Conservation (phyloP, 1,140 invertebrate species). For the Micrasema longulum region DNA sequence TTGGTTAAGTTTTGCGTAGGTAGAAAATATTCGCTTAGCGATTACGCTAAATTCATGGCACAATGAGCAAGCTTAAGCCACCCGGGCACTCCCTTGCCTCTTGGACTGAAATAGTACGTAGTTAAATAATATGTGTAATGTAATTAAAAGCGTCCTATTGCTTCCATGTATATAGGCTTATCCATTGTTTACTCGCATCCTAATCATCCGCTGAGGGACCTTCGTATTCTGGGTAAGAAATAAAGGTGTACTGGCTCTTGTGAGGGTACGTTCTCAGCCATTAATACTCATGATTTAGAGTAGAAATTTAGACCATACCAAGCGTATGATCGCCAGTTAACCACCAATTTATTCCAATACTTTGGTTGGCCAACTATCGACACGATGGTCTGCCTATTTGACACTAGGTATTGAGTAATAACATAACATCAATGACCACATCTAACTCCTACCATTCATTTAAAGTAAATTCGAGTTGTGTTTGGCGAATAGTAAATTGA, state of each 20-base stretch:
- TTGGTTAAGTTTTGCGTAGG: not conserved
- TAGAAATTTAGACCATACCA: not conserved
- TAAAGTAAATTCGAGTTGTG: no score
- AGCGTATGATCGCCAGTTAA: no score
- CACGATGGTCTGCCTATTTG: no score
- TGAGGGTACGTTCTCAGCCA: not conserved
- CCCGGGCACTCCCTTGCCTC: no score
- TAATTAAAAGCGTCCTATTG: conserved; percentile 35
- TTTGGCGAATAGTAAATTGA: no score
- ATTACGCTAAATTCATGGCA: conserved; percentile 24
- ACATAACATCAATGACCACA: no score
- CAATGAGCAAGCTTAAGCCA: not conserved
- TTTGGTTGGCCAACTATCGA: no score
- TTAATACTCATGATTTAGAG: conserved; percentile 10
- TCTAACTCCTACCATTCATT: no score
- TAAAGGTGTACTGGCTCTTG: no score
- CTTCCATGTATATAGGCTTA: conserved; percentile 23
- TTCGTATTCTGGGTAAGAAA: not conserved
- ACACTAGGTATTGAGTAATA: no score
- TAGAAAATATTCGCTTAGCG: conserved; percentile 29
- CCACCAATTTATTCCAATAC: no score
- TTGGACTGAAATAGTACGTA: not conserved
- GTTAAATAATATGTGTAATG: conserved; percentile 33
- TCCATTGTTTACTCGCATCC: conserved; percentile 19
- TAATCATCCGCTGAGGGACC: conserved; percentile 7